Base-by-base conservation (phyloP, 2,113 vertebrate genomes). In the Paramisgurnus dabryanus region DNA sequence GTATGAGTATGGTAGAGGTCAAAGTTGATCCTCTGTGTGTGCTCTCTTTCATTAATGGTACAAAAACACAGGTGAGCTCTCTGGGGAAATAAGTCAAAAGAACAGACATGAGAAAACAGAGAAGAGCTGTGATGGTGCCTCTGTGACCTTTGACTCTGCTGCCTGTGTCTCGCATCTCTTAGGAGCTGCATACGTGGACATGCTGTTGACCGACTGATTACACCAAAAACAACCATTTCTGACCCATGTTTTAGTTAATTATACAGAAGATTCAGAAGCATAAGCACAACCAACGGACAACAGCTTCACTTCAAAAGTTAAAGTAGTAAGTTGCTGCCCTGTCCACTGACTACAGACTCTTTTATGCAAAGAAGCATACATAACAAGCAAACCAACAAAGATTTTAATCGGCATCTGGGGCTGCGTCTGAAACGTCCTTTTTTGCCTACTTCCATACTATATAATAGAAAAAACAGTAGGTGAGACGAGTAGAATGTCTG, bases 141-240 rank as follows among this genome's bases (percentile, higher is more conserved):
- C 22, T 34, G 15, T 79, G 73, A 83, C 81, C 79, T 80, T 79
- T 78, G 66, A 50, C 27, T 72, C 50, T 67, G 72, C 53, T 45
- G 12, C 61, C 53, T 39, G 12, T 9, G 9, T 7, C 65, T 45
- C 43, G 60, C 9, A 57, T 80, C 65, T 47, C 39, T 66, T 65
- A 53, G 68, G 70, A 45, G 67, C 67, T 47, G 34, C 11, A 34
- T 69, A 43, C 15, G 4, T 34, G 34, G 64, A 15, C 57, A 84
- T 72, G 15, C 82, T 58, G 73, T 72, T 80, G 39, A 68, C 53
- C 39, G 22, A 69, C 67, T 81, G 80, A 85, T 80, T 86, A 69
- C 76, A 76, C 55, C 60, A 53, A 80, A 57, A 76, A 58, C 40
- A 10, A 58, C 15, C 47, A 47, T 61, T 65, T 34, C 57, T 70